A percentile compares a stretch with the other conserved stretches of the same genome.
Evolutionary conservation across 1,140 invertebrate genomes (phyloP).

Genomic region (Anastrepha obliqua): DNA sequence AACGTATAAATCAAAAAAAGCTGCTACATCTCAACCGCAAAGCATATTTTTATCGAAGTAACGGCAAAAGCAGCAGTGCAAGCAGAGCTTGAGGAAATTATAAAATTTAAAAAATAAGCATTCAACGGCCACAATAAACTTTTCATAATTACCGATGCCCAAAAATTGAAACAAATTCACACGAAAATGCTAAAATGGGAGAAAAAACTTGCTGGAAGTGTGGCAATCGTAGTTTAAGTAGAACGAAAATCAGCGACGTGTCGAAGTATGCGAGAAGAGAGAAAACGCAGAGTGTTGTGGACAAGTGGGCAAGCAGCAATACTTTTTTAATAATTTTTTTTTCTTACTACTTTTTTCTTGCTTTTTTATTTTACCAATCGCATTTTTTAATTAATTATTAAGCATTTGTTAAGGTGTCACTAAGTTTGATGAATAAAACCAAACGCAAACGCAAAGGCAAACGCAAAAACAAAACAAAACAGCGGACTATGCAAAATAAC

Average conservation of each 20-base stretch:
- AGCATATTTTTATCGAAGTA: too few relatives aligned
- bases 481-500: not conserved
- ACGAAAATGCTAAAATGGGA: not conserved
- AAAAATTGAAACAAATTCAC: not conserved
- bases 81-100: too few relatives aligned
- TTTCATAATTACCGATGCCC: not conserved
- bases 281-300: not conserved
- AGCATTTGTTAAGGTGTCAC: constrained; percentile 44
- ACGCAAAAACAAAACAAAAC: not conserved
- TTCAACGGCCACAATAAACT: not conserved
- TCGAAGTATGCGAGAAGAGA: not conserved
- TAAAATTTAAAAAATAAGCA: not conserved
- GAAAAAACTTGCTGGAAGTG: not conserved
- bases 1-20: too few relatives aligned
- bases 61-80: too few relatives aligned
- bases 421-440: not conserved
- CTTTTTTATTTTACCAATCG: not conserved
- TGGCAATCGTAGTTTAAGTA: not conserved
- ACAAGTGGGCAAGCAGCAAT: not conserved
- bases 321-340: not conserved
- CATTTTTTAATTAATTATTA: constrained; percentile 40
- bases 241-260: not conserved
- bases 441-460: not conserved
- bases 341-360: not conserved
- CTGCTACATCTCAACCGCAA: too few relatives aligned